Conservation (phyloP, 2,797 vertebrate species). For the Remorina albescens region DNA sequence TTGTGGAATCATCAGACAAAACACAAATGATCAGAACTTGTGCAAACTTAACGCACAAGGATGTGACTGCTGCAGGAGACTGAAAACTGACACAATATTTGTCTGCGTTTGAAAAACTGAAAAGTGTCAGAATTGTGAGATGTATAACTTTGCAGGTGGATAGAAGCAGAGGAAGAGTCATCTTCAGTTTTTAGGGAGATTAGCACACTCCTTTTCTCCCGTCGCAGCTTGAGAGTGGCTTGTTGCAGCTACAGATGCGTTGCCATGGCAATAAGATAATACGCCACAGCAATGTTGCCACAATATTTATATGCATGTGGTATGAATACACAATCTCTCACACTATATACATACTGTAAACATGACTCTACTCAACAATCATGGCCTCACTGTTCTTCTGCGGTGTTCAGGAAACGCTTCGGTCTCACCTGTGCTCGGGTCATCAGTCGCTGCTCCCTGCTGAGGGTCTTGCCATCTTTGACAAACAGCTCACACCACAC, state of each 20-base stretch:
- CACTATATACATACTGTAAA: constrained; percentile 33
- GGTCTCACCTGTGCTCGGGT: constrained; percentile 25
- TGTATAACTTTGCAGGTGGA: not conserved
- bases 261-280: constrained; percentile 30
- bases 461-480: constrained; percentile 33
- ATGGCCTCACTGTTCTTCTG: constrained; percentile 15
- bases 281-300: constrained; percentile 9
- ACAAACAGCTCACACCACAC: constrained; percentile 33
- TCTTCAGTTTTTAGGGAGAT: not conserved
- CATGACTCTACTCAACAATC: not conserved
- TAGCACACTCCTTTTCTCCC: not conserved
- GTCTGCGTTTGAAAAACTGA: too few species aligned
- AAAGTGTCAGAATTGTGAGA: too few species aligned
- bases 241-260: constrained; percentile 28
- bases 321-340: constrained; percentile 8
- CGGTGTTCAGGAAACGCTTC: not conserved
- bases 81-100: too few species aligned
- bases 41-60: too few species aligned
- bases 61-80: too few species aligned
- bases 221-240: constrained; percentile 8
- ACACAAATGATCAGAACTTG: not conserved
- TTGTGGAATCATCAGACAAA: too few species aligned
- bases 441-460: constrained; percentile 6
- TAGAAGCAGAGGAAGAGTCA: not conserved
- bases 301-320: constrained; percentile 34